A percentile compares a stretch with the other conserved stretches of the same genome.
phyloP scores from a whole-genome alignment of 2,797 vertebrate species.

The Tachyglossus aculeatus region DNA sequence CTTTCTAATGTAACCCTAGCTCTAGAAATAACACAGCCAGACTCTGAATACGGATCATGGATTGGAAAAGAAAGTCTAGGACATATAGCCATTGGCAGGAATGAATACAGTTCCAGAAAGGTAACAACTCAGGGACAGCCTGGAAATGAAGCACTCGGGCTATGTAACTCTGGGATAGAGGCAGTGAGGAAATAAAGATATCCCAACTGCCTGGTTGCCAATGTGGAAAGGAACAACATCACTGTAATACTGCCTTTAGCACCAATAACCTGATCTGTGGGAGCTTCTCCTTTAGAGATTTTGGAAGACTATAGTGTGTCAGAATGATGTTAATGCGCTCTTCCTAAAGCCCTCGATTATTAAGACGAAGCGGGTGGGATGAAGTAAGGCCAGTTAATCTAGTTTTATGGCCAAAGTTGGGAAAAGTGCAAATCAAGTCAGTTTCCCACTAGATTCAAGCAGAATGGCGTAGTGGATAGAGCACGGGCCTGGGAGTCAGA shows the following conservation, averaged over 20 bases:
- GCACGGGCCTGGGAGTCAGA: not conserved
- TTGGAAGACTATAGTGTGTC: not conserved
- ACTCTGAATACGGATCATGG: no score
- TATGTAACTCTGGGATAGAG: no score
- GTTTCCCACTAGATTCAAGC: not conserved
- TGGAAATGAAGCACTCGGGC: no score
- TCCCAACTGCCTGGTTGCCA: not conserved
- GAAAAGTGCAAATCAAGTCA: conserved; percentile 1
- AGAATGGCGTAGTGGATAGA: no score
- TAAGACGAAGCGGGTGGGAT: conserved; percentile 1
- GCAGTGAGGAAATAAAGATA: no score
- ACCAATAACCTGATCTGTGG: conserved; percentile 11
- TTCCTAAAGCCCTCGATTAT: not conserved
- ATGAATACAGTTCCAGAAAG: no score
- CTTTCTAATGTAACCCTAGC: no score
- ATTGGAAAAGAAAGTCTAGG: no score
- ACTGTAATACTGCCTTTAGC: not conserved
- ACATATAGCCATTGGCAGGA: no score
- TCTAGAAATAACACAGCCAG: no score
- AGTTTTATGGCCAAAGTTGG: conserved; percentile 9
- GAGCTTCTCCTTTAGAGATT: not conserved
- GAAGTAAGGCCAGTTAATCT: conserved; percentile 30
- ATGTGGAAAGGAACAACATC: conserved; percentile 6
- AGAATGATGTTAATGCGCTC: conserved; percentile 12
- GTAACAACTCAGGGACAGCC: no score